Conservation (phyloP, 2,113 vertebrate genomes). For the Mus musculus region DNA sequence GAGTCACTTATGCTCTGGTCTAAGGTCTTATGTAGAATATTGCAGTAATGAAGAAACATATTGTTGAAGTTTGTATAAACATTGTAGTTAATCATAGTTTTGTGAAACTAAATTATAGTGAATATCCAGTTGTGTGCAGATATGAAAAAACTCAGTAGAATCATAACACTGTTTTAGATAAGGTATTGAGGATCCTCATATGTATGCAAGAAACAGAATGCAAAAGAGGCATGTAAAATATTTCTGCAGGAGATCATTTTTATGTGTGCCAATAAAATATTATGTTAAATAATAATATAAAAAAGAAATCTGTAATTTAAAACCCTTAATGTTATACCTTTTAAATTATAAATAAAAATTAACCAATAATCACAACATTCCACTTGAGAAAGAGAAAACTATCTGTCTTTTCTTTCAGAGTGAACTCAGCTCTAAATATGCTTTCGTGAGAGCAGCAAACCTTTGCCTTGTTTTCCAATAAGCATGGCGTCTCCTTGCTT, state of each 20-base stretch:
- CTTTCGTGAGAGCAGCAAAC: not conserved
- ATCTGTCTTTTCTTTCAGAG: not conserved
- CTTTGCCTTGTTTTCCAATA: not conserved
- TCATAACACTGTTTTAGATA: slow-evolving; percentile 1
- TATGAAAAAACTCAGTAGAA: not conserved
- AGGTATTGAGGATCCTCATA: not conserved
- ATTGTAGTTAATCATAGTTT: not conserved
- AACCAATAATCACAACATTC: slow-evolving; percentile 3
- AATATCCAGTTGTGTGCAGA: not conserved
- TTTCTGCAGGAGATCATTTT: slow-evolving; percentile 20
- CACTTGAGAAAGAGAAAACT: slow-evolving; percentile 20
- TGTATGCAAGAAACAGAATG: not conserved
- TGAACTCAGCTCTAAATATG: slow-evolving; percentile 36
- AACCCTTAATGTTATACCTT: not conserved
- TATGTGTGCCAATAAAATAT: not conserved
- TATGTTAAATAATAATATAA: not conserved
- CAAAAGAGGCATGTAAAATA: slow-evolving; percentile 25
- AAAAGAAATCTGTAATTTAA: not conserved
- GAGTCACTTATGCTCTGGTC: not conserved
- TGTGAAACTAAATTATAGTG: slow-evolving; percentile 7
- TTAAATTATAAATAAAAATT: slow-evolving; percentile 13
- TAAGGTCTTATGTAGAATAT: not conserved
- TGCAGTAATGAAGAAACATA: slow-evolving; percentile 27
- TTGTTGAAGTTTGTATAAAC: slow-evolving; percentile 10
- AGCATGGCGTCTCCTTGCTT: not conserved